phyloP scores from a whole-genome alignment of 2,888 invertebrate species.

The Neoaliturus tenellus region DNA sequence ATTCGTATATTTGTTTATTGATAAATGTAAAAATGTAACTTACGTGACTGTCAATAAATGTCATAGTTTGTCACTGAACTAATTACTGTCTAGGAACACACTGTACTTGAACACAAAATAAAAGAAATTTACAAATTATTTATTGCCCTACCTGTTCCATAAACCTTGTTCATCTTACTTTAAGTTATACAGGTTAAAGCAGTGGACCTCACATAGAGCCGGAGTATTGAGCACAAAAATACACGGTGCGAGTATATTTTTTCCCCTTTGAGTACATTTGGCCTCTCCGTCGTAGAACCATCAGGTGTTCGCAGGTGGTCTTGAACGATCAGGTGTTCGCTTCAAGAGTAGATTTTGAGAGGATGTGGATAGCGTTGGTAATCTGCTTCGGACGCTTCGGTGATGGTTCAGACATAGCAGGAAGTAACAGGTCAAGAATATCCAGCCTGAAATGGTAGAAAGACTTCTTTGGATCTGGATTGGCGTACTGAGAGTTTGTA shows the following conservation, averaged over 20 bases:
- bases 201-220: constrained; percentile 17
- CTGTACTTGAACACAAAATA: too few relatives aligned
- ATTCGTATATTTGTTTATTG: too few relatives aligned
- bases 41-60: too few relatives aligned
- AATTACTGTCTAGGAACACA: too few relatives aligned
- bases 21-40: background rate
- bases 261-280: background rate
- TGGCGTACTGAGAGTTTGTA: background rate
- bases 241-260: background rate
- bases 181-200: background rate
- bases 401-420: background rate
- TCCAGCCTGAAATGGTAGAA: background rate
- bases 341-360: constrained; percentile 4
- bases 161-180: background rate
- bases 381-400: background rate
- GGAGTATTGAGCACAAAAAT: background rate
- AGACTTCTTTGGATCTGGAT: background rate
- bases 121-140: background rate
- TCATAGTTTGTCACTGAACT: too few relatives aligned
- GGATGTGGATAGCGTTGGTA: background rate
- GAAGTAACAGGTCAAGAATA: background rate
- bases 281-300: background rate
- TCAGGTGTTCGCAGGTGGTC: too few relatives aligned
- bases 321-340: too few relatives aligned
- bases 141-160: background rate